phyloP scores from a whole-genome alignment of 2,113 vertebrate genomes.

The Gadus chalcogrammus region DNA sequence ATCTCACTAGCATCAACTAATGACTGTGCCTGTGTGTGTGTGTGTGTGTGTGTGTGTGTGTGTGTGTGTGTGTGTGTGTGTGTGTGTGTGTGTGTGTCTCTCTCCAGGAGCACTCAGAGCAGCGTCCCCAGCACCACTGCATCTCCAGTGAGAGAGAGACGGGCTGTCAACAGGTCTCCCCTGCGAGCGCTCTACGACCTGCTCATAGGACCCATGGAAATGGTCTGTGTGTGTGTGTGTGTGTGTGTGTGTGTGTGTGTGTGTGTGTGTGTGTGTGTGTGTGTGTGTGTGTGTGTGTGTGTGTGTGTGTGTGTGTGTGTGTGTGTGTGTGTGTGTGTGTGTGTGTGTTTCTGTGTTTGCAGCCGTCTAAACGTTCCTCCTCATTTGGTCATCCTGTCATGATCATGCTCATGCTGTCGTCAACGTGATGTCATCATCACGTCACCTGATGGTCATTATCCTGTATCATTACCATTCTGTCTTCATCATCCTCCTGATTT shows the following conservation, averaged over 20 bases:
- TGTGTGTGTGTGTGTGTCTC: conserved; percentile 7
- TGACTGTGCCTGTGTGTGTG: conserved; percentile 47
- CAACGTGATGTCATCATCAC: no score
- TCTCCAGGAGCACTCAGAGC: conserved; percentile 86
- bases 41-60: conserved; percentile 7
- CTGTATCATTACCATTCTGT: no score
- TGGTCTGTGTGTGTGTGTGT: conserved; percentile 72
- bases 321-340: conserved; percentile 64
- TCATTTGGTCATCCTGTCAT: no score
- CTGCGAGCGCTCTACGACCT: conserved; percentile 90
- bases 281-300: conserved; percentile 52
- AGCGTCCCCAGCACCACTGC: conserved; percentile 80
- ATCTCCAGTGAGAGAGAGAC: conserved; percentile 82
- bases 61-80: conserved; percentile 16
- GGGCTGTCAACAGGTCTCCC: conserved; percentile 73
- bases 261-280: conserved; percentile 65
- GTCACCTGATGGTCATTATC: no score
- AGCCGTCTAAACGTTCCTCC: not conserved
- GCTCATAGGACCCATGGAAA: conserved; percentile 93
- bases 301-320: conserved; percentile 43
- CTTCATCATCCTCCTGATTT: no score
- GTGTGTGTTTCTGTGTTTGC: not conserved
- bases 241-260: no score
- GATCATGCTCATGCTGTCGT: no score
- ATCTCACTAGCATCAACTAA: conserved; percentile 80